Conservation (phyloP, 2,113 vertebrate genomes). For the Xiphorhynchus elegans region DNA sequence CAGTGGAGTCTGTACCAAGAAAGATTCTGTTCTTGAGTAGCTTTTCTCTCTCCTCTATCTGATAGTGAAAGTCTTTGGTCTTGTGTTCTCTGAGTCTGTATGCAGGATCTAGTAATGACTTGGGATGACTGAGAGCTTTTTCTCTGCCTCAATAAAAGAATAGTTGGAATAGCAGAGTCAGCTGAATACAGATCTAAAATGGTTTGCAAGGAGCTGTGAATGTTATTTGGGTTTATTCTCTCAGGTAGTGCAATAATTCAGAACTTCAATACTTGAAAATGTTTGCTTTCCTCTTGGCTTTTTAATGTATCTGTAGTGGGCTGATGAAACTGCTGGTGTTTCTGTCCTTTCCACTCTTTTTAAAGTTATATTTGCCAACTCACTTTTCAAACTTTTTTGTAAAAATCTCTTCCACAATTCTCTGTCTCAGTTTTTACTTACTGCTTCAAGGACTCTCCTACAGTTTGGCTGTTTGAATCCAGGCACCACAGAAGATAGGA, state of each 20-base stretch:
- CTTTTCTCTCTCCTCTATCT: rapidly evolving
- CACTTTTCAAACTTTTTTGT: neutral
- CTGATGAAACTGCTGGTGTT: neutral
- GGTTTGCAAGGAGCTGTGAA: neutral
- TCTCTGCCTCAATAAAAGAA: neutral
- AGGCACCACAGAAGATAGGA: neutral
- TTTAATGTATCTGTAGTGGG: too few relatives aligned
- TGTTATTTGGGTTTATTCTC: neutral
- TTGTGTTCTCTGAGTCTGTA: neutral
- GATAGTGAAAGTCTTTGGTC: neutral
- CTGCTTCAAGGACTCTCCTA: neutral
- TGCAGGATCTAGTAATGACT: neutral
- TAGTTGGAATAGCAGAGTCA: neutral
- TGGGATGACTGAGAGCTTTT: neutral
- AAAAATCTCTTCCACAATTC: neutral
- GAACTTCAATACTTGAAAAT: neutral
- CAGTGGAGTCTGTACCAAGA: neutral
- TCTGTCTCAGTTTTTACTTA: neutral
- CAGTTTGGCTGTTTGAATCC: neutral
- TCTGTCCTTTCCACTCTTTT: neutral
- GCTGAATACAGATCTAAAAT: neutral
- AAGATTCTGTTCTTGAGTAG: neutral
- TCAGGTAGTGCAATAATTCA: neutral
- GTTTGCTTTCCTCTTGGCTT: neutral
- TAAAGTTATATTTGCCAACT: neutral